Percentiles rank a stretch among this genome's conserved stretches.
phyloP scores from a whole-genome alignment of 2,888 invertebrate genomes.

The Brachypalpus laphriformis region DNA sequence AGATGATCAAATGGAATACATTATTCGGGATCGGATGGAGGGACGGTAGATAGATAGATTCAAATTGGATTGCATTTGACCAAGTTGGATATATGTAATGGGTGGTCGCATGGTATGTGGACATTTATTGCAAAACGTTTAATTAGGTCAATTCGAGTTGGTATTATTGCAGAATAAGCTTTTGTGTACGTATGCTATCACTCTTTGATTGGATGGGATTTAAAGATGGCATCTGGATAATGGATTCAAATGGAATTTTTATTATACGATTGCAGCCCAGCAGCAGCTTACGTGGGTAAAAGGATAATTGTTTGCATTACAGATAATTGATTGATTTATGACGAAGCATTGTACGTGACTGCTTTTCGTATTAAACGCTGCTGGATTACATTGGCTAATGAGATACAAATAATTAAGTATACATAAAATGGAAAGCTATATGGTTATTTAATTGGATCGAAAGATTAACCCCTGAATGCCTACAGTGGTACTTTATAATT shows the following conservation, averaged over 20 bases:
- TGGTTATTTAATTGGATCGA: neutral
- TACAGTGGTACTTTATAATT: neutral
- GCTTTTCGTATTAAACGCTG: neutral
- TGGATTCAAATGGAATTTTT: neutral
- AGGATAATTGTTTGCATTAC: neutral
- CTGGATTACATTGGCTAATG: too few relatives aligned
- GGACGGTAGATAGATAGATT: neutral
- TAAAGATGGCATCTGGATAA: neutral
- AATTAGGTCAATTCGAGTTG: slow-evolving; percentile 27
- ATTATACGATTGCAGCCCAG: neutral
- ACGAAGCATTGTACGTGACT: neutral
- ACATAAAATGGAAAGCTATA: neutral
- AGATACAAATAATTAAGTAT: neutral
- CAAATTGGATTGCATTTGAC: slow-evolving; percentile 44
- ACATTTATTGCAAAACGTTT: slow-evolving; percentile 20
- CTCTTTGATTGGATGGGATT: slow-evolving; percentile 15
- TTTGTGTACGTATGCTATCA: neutral
- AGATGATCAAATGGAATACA: slow-evolving; percentile 37
- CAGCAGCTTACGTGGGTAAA: neutral
- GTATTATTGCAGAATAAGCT: slow-evolving; percentile 20
- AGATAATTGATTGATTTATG: slow-evolving; percentile 14
- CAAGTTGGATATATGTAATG: neutral
- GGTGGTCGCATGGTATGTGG: neutral
- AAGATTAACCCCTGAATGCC: neutral
- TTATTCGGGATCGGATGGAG: neutral